phyloP scores from a whole-genome alignment of 2,888 invertebrate genomes.

The Clunio marinus region DNA sequence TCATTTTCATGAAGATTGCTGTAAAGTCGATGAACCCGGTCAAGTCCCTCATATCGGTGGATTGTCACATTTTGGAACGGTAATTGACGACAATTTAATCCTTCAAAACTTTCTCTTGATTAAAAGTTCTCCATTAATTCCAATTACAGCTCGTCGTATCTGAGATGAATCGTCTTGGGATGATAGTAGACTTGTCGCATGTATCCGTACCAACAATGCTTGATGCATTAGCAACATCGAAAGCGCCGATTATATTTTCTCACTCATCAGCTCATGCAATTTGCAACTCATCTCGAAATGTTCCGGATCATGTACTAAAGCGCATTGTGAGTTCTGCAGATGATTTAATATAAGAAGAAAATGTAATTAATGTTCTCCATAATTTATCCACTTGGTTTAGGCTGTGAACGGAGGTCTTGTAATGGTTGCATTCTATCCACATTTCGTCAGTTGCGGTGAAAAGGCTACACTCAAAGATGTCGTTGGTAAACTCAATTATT shows the following conservation, averaged over 20 bases:
- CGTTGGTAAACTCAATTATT: conserved; percentile 53
- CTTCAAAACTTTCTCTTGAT: neutral
- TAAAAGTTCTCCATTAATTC: conserved; percentile 51
- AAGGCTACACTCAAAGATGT: conserved; percentile 58
- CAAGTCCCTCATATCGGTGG: conserved; percentile 59
- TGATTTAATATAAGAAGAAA: neutral
- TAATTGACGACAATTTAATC: conserved; percentile 45
- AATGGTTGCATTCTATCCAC: conserved; percentile 63
- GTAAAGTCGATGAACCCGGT: conserved; percentile 60
- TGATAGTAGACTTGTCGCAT: conserved; percentile 81
- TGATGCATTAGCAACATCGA: conserved; percentile 68
- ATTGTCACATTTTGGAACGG: conserved; percentile 61
- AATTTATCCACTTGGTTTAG: conserved; percentile 48
- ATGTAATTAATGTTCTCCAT: neutral
- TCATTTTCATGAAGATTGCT: conserved; percentile 52
- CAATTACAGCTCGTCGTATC: conserved; percentile 64
- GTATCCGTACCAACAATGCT: conserved; percentile 77
- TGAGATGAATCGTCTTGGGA: conserved; percentile 85
- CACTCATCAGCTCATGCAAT: conserved; percentile 78
- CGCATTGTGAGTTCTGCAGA: conserved; percentile 54
- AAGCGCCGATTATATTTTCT: conserved; percentile 80
- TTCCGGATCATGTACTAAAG: conserved; percentile 70
- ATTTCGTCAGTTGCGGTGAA: conserved; percentile 58
- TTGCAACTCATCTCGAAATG: conserved; percentile 77
- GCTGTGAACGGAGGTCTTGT: conserved; percentile 60